Conservation (phyloP, 2,888 invertebrate genomes). For the Amitus sp. region DNA sequence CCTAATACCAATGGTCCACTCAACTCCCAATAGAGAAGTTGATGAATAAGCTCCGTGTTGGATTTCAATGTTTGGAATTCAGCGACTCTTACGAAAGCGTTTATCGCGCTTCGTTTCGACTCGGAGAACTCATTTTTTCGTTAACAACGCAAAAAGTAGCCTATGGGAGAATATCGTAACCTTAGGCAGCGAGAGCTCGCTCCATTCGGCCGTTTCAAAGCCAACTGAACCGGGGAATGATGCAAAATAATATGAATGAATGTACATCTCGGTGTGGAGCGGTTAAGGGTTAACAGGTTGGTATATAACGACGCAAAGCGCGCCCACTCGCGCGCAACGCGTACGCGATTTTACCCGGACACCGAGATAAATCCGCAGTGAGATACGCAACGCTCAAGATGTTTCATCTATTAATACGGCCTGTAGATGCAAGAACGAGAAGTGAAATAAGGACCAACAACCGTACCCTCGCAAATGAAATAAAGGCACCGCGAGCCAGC, state of each 20-base stretch:
- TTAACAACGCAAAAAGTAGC: too few species aligned
- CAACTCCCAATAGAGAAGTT: too few species aligned
- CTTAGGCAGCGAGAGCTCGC: conserved; percentile 18
- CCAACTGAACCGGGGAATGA: conserved; percentile 34
- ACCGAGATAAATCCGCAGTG: conserved; percentile 38
- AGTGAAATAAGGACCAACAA: conserved; percentile 31
- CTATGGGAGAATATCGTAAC: too few species aligned
- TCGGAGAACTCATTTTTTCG: too few species aligned
- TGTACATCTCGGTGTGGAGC: conserved; percentile 32
- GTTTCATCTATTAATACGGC: conserved; percentile 39
- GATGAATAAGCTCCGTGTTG: too few species aligned
- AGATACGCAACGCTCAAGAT: conserved; percentile 40
- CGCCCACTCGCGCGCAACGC: conserved; percentile 38
- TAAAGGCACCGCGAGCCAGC: conserved; percentile 21
- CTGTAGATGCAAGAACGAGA: conserved; percentile 31
- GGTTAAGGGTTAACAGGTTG: conserved; percentile 42
- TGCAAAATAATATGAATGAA: conserved; percentile 39
- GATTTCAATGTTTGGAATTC: too few species aligned
- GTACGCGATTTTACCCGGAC: conserved; percentile 41
- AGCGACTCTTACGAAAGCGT: too few species aligned
- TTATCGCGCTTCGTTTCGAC: too few species aligned
- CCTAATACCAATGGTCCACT: too few species aligned
- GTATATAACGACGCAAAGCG: conserved; percentile 39
- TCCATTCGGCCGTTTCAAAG: conserved; percentile 38
- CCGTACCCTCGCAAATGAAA: conserved; percentile 32